Percentiles rank a stretch among this genome's conserved stretches.
These are phyloP conservation scores for Hydrochoerus hydrochaeris DNA, from an alignment of 2,113 vertebrate species.

Conservation along the genomic window DNA sequence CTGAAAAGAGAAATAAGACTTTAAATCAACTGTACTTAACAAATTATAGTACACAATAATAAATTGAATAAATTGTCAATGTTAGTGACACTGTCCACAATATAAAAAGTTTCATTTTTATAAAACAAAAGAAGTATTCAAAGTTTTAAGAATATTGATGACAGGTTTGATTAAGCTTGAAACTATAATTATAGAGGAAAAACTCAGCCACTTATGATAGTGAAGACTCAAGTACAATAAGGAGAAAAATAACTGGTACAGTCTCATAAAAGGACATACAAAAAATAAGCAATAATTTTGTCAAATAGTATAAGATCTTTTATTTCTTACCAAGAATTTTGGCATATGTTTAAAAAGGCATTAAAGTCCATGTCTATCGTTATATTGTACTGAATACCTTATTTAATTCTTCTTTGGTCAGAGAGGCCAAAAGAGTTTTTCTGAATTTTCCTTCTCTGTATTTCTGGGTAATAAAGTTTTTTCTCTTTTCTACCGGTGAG, in stretches of 20 bases:
- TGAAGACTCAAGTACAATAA: neutral
- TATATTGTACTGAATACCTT: conserved; percentile 87
- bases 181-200: neutral
- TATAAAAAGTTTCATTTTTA: neutral
- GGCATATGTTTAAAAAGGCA: neutral
- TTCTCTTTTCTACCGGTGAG: conserved; percentile 90
- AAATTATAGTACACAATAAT: neutral
- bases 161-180: neutral
- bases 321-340: neutral
- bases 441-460: conserved; percentile 96
- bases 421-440: conserved; percentile 84
- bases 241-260: neutral
- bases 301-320: neutral
- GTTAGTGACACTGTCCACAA: neutral
- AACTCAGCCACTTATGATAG: neutral
- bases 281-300: neutral
- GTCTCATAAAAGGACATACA: neutral
- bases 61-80: neutral
- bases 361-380: neutral
- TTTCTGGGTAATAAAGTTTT: conserved; percentile 93
- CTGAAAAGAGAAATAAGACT: neutral
- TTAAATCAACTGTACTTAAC: neutral
- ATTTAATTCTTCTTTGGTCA: conserved; percentile 92
- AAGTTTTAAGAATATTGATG: neutral
- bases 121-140: neutral